These are phyloP conservation scores for Scarus forsteni DNA, from an alignment of 2,797 vertebrate genomes.

Conservation along the genomic window DNA sequence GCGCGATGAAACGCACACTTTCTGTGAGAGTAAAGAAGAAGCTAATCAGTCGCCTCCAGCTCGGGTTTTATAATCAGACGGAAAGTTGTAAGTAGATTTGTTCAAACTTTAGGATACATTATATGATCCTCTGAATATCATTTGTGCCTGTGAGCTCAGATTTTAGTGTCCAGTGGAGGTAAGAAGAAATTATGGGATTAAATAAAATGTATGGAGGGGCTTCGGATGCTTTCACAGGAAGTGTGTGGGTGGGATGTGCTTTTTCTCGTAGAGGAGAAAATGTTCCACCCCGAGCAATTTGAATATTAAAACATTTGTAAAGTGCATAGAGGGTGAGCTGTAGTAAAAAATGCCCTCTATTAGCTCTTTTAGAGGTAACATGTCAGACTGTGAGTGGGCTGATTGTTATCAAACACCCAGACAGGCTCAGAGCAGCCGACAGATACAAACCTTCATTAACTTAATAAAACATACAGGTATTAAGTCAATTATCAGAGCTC, in stretches of 20 bases:
- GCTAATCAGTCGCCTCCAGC: conserved; percentile 58
- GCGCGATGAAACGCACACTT: conserved; percentile 36
- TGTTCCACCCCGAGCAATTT: conserved; percentile 11
- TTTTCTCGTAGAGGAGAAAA: conserved; percentile 30
- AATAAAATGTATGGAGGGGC: conserved; percentile 23
- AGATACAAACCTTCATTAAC: conserved; percentile 7
- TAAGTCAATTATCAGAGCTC: too few relatives aligned
- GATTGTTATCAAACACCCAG: conserved; percentile 22
- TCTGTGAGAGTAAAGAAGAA: conserved; percentile 37
- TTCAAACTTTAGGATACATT: conserved; percentile 67
- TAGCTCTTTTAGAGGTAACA: conserved; percentile 8
- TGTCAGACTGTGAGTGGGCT: conserved; percentile 5
- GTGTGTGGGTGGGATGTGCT: conserved; percentile 49
- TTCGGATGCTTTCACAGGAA: conserved; percentile 25
- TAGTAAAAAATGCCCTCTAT: conserved; percentile 5
- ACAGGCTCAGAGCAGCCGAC: conserved; percentile 3
- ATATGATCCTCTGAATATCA: conserved; percentile 43
- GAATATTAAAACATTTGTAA: conserved; percentile 37
- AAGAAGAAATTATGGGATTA: conserved; percentile 49
- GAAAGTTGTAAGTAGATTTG: conserved; percentile 71
- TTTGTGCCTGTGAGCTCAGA: conserved; percentile 56
- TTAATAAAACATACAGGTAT: conserved; percentile 1
- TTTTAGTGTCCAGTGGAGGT: conserved; percentile 59
- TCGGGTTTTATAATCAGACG: conserved; percentile 40
- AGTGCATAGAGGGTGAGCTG: background rate